phyloP scores from a whole-genome alignment of 2,888 invertebrate species.

The Aelia acuminata region DNA sequence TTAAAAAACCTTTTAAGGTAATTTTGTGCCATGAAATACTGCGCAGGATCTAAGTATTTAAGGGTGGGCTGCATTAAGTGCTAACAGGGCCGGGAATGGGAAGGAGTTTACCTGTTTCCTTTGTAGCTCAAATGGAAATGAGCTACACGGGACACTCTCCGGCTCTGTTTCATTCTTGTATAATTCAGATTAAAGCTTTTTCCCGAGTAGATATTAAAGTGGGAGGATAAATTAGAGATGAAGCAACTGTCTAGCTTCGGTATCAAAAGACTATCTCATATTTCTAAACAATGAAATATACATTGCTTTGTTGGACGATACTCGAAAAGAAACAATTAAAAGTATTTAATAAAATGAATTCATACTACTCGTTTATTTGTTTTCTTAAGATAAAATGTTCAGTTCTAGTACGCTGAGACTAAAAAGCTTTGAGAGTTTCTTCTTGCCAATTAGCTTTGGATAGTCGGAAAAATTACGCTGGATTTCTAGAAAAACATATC shows the following conservation, averaged over 20 bases:
- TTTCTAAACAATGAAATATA: neutral
- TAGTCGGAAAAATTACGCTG: too few relatives aligned
- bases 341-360: too few relatives aligned
- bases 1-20: too few relatives aligned
- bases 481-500: too few relatives aligned
- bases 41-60: neutral
- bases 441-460: too few relatives aligned
- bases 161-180: neutral
- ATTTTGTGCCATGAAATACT: neutral
- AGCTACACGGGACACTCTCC: neutral
- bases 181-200: slow-evolving; percentile 23
- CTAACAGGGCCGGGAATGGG: neutral
- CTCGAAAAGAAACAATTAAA: neutral
- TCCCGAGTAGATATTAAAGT: neutral
- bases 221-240: neutral
- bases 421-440: too few relatives aligned
- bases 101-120: slow-evolving; percentile 30
- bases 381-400: too few relatives aligned
- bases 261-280: neutral
- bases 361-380: too few relatives aligned
- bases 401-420: too few relatives aligned
- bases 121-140: slow-evolving; percentile 34
- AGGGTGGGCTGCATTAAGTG: neutral
- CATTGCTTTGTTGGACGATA: neutral
- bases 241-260: neutral